Evolutionary conservation across 1,140 invertebrate species (phyloP).

Genomic region (Archivesica marissinica): DNA sequence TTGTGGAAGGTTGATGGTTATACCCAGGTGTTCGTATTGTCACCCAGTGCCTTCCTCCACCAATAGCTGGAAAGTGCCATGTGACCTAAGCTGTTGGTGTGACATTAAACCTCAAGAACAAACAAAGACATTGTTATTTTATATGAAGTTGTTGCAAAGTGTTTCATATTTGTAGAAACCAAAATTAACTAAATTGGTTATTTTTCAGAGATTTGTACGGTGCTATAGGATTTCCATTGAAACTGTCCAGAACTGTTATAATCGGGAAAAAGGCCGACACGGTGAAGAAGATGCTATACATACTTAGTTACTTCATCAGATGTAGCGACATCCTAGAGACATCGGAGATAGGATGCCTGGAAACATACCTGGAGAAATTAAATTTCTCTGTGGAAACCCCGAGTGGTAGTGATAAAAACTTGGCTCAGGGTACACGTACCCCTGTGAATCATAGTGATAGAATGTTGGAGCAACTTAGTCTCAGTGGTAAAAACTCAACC

Average conservation of each 20-base stretch:
- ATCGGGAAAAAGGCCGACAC: slow-evolving; percentile 88
- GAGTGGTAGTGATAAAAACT: slow-evolving; percentile 66
- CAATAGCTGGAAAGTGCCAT: too few species aligned
- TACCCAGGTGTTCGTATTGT: too few species aligned
- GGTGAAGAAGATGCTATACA: slow-evolving; percentile 85
- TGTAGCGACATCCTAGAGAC: slow-evolving; percentile 88
- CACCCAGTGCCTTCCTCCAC: too few species aligned
- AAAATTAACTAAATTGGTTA: not conserved
- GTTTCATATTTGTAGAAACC: not conserved
- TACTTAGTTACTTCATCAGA: slow-evolving; percentile 93
- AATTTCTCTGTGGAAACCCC: slow-evolving; percentile 65
- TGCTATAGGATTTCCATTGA: slow-evolving; percentile 90
- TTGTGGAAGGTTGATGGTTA: too few species aligned
- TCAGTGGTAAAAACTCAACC: slow-evolving; percentile 63
- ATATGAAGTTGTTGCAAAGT: too few species aligned
- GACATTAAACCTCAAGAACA: too few species aligned
- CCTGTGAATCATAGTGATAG: slow-evolving; percentile 36
- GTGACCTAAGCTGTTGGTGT: too few species aligned
- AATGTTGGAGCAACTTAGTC: not conserved
- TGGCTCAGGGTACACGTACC: not conserved
- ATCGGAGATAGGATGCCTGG: slow-evolving; percentile 67
- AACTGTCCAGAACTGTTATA: slow-evolving; percentile 91
- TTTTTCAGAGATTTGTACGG: slow-evolving; percentile 90
- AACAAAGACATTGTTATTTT: too few species aligned
- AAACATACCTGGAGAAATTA: slow-evolving; percentile 69